A percentile compares a stretch with the other conserved stretches of the same genome.
phyloP scores from a whole-genome alignment of 2,888 invertebrate genomes.

The Polymixis lichenea region DNA sequence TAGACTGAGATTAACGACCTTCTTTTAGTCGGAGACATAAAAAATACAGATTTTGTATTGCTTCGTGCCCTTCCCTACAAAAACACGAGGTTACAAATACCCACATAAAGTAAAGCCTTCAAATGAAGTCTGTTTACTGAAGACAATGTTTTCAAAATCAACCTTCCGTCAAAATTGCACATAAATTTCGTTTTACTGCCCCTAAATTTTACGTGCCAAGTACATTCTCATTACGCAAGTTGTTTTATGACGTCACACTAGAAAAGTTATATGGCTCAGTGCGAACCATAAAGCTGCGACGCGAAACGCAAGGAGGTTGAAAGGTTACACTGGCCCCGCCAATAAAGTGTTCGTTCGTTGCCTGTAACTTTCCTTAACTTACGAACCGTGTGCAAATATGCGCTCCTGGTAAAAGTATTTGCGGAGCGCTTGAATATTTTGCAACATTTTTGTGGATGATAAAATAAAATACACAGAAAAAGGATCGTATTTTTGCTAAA shows the following conservation, averaged over 20 bases:
- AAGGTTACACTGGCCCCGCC: constrained; percentile 47
- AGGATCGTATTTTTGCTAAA: background rate
- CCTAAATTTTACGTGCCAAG: constrained; percentile 63
- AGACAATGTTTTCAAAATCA: constrained; percentile 58
- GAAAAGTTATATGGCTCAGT: constrained; percentile 62
- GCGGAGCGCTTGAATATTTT: constrained; percentile 40
- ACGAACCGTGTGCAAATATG: constrained; percentile 53
- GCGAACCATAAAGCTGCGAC: constrained; percentile 56
- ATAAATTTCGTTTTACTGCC: constrained; percentile 61
- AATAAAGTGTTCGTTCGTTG: constrained; percentile 52
- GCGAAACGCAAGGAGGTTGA: constrained; percentile 41
- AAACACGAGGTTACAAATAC: constrained; percentile 29
- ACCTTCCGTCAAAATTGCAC: constrained; percentile 60
- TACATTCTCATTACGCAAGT: constrained; percentile 64
- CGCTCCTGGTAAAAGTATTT: constrained; percentile 57
- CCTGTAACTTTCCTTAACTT: constrained; percentile 47
- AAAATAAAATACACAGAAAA: constrained; percentile 20
- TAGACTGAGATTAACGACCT: constrained; percentile 2
- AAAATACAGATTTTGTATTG: constrained; percentile 20
- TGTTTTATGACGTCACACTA: constrained; percentile 67
- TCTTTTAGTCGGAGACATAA: constrained; percentile 11
- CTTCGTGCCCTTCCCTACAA: constrained; percentile 2
- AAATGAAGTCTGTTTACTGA: constrained; percentile 50
- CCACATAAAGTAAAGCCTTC: constrained; percentile 35
- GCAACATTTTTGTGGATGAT: constrained; percentile 27